Evolutionary conservation across 1,140 invertebrate genomes (phyloP).

Genomic region (Gryon sp.): DNA sequence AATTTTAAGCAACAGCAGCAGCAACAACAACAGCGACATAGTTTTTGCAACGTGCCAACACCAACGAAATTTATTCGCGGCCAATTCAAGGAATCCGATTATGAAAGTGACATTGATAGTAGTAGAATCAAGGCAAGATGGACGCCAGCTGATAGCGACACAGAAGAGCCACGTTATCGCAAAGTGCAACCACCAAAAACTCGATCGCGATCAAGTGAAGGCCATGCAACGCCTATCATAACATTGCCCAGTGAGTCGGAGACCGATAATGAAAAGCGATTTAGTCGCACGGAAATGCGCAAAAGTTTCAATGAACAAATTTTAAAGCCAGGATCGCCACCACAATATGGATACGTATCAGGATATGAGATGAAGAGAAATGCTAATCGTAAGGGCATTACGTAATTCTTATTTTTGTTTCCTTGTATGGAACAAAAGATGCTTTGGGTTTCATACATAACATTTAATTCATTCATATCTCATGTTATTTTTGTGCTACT

Average conservation of each 20-base stretch:
- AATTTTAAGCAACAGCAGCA: constrained; percentile 65
- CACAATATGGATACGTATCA: constrained; percentile 81
- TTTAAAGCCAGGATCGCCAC: constrained; percentile 81
- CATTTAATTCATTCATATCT: too few species aligned
- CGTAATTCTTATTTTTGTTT: constrained; percentile 15
- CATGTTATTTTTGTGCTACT: too few species aligned
- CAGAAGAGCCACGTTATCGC: constrained; percentile 81
- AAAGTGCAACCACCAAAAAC: constrained; percentile 81
- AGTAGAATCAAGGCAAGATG: constrained; percentile 82
- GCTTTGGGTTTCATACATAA: too few species aligned
- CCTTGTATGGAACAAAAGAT: constrained; percentile 9
- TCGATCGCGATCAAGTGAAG: constrained; percentile 69
- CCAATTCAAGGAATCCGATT: constrained; percentile 85
- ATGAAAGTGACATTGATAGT: constrained; percentile 85
- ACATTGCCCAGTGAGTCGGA: constrained; percentile 71
- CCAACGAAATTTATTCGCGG: constrained; percentile 85
- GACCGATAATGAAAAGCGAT: constrained; percentile 75
- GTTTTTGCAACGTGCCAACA: constrained; percentile 79
- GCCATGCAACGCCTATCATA: constrained; percentile 43
- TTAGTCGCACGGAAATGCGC: constrained; percentile 69
- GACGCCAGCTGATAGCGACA: constrained; percentile 81
- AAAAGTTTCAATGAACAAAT: constrained; percentile 70
- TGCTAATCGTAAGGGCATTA: constrained; percentile 74
- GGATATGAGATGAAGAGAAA: constrained; percentile 76
- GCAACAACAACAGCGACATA: constrained; percentile 66